These are phyloP conservation scores for Dicycla oo DNA, from an alignment of 2,888 invertebrate genomes.

Conservation along the genomic window DNA sequence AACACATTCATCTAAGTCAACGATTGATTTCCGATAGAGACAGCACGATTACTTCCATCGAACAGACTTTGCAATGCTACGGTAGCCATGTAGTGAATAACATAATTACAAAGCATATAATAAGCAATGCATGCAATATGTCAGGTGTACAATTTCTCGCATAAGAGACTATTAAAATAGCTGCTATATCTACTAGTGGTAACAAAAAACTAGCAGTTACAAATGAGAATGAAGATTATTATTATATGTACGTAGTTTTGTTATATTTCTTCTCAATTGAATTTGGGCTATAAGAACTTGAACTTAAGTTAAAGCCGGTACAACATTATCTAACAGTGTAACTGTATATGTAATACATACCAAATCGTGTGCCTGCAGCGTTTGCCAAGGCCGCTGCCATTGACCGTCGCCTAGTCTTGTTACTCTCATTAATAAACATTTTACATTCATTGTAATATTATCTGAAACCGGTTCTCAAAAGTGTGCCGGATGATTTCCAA, in stretches of 20 bases:
- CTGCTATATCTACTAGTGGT: neutral
- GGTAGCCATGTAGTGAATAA: constrained; percentile 29
- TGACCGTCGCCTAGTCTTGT: constrained; percentile 69
- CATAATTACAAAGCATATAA: constrained; percentile 30
- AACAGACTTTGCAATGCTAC: constrained; percentile 17
- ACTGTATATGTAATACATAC: constrained; percentile 62
- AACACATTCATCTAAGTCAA: constrained; percentile 38
- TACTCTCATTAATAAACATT: constrained; percentile 79
- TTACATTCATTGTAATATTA: constrained; percentile 72
- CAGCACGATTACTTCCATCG: constrained; percentile 32
- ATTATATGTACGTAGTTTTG: neutral
- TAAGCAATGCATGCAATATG: constrained; percentile 19
- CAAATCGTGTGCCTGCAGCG: constrained; percentile 65
- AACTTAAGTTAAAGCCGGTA: constrained; percentile 22
- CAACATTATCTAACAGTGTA: constrained; percentile 50
- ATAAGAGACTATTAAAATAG: neutral
- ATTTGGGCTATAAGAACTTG: neutral
- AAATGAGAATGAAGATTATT: neutral
- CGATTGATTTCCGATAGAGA: constrained; percentile 48
- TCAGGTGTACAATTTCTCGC: neutral
- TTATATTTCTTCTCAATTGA: neutral
- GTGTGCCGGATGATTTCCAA: constrained; percentile 41
- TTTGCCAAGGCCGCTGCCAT: constrained; percentile 74
- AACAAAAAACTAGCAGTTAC: neutral
- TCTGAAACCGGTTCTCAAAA: constrained; percentile 62